Conservation (phyloP, 2,797 vertebrate genomes). For the Gorsachius magnificus region DNA sequence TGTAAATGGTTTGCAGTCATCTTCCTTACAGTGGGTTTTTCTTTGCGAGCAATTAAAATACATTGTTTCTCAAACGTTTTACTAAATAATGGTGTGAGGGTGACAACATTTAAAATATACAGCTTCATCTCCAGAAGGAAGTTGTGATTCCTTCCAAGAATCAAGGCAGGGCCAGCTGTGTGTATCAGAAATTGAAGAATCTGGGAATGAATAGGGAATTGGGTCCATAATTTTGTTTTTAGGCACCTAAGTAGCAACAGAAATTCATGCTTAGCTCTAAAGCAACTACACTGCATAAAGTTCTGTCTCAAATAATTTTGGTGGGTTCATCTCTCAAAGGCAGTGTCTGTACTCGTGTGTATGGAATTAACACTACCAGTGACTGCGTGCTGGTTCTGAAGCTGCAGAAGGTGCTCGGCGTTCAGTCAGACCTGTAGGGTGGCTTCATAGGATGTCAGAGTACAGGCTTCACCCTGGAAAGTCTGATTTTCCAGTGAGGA, state of each 20-base stretch:
- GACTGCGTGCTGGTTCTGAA: neutral
- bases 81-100: neutral
- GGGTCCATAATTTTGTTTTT: neutral
- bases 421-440: neutral
- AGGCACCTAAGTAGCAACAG: neutral
- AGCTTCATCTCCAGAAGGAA: neutral
- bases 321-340: neutral
- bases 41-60: neutral
- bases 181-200: neutral
- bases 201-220: neutral
- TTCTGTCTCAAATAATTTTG: neutral
- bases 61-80: neutral
- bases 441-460: neutral
- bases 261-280: neutral
- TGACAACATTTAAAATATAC: neutral
- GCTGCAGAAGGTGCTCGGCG: neutral
- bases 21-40: neutral
- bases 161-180: neutral
- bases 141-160: neutral
- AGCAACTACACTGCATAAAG: neutral
- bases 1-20: neutral
- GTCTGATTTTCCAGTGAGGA: neutral
- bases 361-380: neutral
- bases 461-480: neutral
- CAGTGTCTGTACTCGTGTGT: rapidly evolving